Evolutionary conservation across 2,113 vertebrate genomes (phyloP).

Genomic region (Vimba vimba): DNA sequence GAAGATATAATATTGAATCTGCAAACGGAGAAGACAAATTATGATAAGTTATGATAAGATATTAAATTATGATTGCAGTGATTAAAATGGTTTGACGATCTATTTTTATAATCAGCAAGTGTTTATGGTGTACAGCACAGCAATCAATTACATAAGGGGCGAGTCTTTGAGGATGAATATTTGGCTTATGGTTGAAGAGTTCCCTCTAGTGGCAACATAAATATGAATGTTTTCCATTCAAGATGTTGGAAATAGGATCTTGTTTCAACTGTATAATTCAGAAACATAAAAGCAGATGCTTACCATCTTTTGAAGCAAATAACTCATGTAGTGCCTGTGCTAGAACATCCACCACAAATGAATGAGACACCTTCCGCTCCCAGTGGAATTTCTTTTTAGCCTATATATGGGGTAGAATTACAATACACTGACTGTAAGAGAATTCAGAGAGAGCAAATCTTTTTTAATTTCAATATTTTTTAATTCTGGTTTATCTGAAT

Average conservation of each 20-base stretch:
- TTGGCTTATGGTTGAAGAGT: neutral
- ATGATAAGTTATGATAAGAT: too few species aligned
- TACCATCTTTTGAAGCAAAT: constrained; percentile 90
- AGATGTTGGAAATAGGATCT: neutral
- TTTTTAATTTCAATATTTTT: constrained; percentile 28
- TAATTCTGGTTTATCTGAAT: neutral
- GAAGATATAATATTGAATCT: constrained; percentile 88
- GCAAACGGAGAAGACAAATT: constrained; percentile 44
- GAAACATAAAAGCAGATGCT: constrained; percentile 60
- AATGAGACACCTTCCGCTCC: constrained; percentile 92
- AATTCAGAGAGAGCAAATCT: neutral
- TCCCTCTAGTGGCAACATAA: constrained; percentile 10
- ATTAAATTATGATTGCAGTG: neutral
- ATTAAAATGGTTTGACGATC: neutral
- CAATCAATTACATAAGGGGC: neutral
- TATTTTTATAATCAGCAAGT: neutral
- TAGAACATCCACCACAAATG: constrained; percentile 96
- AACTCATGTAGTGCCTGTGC: constrained; percentile 96
- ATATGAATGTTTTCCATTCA: neutral
- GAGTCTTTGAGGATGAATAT: neutral
- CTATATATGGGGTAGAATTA: constrained; percentile 65
- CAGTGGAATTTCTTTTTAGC: constrained; percentile 94
- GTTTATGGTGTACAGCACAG: neutral
- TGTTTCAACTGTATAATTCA: neutral
- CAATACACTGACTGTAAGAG: neutral